Base-by-base conservation (phyloP, 2,797 vertebrate genomes). In the Eulemur albifrons region DNA sequence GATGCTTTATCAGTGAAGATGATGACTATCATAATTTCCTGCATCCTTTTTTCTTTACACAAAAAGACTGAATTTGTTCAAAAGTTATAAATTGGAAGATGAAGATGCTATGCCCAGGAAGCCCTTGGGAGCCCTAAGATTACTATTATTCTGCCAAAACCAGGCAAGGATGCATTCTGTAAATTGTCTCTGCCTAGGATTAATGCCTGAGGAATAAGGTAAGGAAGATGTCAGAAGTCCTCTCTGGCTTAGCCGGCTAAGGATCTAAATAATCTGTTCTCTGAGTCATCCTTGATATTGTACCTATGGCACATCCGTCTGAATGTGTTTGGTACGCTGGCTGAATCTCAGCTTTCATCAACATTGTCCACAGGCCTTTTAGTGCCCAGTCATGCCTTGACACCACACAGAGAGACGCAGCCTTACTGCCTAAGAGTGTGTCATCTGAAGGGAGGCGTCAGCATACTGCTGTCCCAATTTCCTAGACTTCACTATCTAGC, bases 191-290 rank as follows among this genome's bases (percentile, higher is more conserved):
- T 80, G 21, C 30, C 84, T 69, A n/a, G 20, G 25, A 48, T 73
- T 73, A 50, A 86, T 92, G 40, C 75, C 45, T 95, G 72, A 76
- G 18, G 48, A 77, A 83, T 92, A 88, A 96, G 25, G 17, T 69
- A 61, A 70, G 73, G 54, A 70, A 75, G n/a, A 40, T 75, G n/a
- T 73, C 52, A 54, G 59, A 75, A 63, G 15, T 82, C 75, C 9
- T 69, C 85, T 76, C 76, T 79, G 72, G 54, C 27, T 89, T 57
- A 85, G 54, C 54, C 32, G 63, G 27, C 63, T 43, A 90, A 94
- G 61, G 27, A 70, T 77, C 87, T 69, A 90, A 93, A 73, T 76
- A 79, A 79, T 84, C 63, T 52, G 23, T 88, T 88, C 43, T 52
- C 65, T 72, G 94, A 91, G 94, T 86, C 79, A 95, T 82, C 57